Evolutionary conservation across 2,797 vertebrate species (phyloP), one percentile per base, ranked within the genome.

Genomic region (Clamator glandarius): DNA sequence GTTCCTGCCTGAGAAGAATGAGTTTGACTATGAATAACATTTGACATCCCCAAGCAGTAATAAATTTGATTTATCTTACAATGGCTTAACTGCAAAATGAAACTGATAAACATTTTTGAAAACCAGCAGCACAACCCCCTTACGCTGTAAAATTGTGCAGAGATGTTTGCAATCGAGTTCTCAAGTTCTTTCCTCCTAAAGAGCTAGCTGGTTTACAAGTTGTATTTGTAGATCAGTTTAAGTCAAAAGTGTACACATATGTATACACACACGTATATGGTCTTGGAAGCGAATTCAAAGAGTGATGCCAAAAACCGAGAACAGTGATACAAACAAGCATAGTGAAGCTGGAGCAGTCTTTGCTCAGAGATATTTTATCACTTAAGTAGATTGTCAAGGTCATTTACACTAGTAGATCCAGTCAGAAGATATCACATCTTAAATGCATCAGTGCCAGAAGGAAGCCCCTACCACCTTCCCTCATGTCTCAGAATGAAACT

Each of bases 381-480:
- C 81, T 92, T 88, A 91, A 89, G 76, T 69, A 55, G 69, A 73
- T 57, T 88, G 76, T 58, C 67, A 96, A 96, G 67, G 91, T 94
- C 85, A 48, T 92, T 94, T 92, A 83, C 68, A 74, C 74, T 64
- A 84, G 72, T 41, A 83, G 70, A 75, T 51, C 61, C 39, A 92
- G 89, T 85, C 92, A 93, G 76, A 94, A 82, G 46, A 55, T 50
- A 77, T 87, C 76, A 94, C 16, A 48, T 89, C 81, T 74, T 87
- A 63, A 90, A 79, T 18, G 41, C 29, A 33, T 61, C 72, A 25
- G 58, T 33, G 83, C 87, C 2, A 0, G 90, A 84, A 95, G 87
- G 76, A 78, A 20, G 24, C 70, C 36, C 50, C 70, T 90, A 93
- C 90, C 85, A 76, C 52, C 33, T 79, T 96, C 17, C 57, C 36